These are phyloP conservation scores for Scaptomyza caliginosa DNA, from an alignment of 2,888 invertebrate species.

Conservation along the genomic window DNA sequence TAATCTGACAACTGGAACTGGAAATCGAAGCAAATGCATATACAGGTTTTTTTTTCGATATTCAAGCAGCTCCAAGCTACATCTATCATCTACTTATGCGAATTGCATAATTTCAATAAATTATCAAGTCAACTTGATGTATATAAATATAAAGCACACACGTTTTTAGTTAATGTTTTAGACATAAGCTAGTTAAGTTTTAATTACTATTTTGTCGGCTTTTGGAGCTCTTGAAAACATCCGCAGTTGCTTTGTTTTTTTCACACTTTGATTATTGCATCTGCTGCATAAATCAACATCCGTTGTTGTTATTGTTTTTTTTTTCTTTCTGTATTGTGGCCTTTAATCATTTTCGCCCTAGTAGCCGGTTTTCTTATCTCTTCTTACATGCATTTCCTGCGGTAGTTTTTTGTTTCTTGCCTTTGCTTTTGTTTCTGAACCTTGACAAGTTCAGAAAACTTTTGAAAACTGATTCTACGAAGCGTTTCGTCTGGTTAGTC, in stretches of 20 bases:
- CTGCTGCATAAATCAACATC: conserved; percentile 67
- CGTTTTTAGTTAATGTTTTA: not conserved
- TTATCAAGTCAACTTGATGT: conserved; percentile 10
- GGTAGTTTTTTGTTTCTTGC: conserved; percentile 8
- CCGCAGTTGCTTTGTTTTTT: conserved; percentile 40
- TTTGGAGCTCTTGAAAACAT: conserved; percentile 50
- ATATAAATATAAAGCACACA: conserved; percentile 1
- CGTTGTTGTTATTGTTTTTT: conserved; percentile 37
- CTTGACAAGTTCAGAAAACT: conserved; percentile 57
- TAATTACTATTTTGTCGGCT: not conserved
- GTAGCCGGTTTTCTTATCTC: conserved; percentile 53
- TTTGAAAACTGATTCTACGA: conserved; percentile 40
- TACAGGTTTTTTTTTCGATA: conserved; percentile 1
- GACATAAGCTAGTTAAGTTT: not conserved
- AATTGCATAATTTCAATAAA: conserved; percentile 17
- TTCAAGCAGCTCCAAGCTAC: conserved; percentile 1
- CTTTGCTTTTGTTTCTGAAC: too few relatives aligned
- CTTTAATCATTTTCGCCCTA: conserved; percentile 54
- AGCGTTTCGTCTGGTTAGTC: conserved; percentile 39
- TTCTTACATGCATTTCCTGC: conserved; percentile 66
- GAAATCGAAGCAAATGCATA: not conserved
- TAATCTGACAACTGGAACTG: conserved; percentile 12
- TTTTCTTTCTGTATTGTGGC: conserved; percentile 5
- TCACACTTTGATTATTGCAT: conserved; percentile 52
- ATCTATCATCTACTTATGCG: conserved; percentile 20